phyloP scores from a whole-genome alignment of 2,113 vertebrate genomes.

The Sebastes schlegelii region DNA sequence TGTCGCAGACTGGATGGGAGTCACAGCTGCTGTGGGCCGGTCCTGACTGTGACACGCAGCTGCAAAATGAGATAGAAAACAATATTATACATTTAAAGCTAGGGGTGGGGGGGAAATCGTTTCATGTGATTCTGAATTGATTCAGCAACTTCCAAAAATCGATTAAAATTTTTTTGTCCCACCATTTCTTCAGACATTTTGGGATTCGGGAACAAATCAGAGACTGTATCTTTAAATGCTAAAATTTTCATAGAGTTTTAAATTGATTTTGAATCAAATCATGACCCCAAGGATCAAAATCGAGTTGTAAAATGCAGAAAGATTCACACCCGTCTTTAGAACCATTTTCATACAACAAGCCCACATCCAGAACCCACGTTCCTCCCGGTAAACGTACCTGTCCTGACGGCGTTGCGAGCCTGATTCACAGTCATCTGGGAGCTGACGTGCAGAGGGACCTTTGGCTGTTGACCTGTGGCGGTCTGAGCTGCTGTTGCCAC shows the following conservation, averaged over 20 bases:
- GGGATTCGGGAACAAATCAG: too few relatives aligned
- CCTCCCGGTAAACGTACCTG: conserved; percentile 82
- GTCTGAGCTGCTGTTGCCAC: conserved; percentile 89
- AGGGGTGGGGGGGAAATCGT: too few relatives aligned
- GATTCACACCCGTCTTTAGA: neutral
- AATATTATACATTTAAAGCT: neutral
- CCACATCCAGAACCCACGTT: neutral
- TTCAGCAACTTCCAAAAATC: too few relatives aligned
- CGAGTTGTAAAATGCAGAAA: too few relatives aligned
- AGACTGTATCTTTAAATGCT: too few relatives aligned
- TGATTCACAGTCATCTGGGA: conserved; percentile 98
- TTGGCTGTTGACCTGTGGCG: conserved; percentile 91
- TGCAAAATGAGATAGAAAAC: conserved; percentile 50
- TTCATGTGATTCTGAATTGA: too few relatives aligned
- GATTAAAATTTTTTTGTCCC: too few relatives aligned
- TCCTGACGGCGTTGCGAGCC: conserved; percentile 93
- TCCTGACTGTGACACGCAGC: conserved; percentile 93
- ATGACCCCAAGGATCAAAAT: too few relatives aligned
- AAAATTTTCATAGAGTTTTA: too few relatives aligned
- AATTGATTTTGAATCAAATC: too few relatives aligned
- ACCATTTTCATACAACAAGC: neutral
- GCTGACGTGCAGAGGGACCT: conserved; percentile 90
- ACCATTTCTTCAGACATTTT: too few relatives aligned
- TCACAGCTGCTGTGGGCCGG: conserved; percentile 91
- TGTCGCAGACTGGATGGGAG: conserved; percentile 90